Evolutionary conservation across 2,888 invertebrate genomes (phyloP), one percentile per base, ranked within the genome.

Genomic region (Hydraecia micacea): DNA sequence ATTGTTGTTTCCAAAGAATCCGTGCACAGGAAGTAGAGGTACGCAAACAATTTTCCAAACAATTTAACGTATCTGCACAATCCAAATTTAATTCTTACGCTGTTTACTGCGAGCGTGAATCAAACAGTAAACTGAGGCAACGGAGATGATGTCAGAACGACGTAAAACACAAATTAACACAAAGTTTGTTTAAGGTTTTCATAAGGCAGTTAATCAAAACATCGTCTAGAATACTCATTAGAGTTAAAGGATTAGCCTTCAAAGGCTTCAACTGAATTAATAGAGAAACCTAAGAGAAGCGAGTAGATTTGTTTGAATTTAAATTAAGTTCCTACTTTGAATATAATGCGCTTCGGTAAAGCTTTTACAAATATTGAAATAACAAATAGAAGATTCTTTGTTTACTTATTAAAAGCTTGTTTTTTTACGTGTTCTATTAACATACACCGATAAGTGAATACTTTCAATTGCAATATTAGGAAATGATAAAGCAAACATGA

Each of bases 61-160:
- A 86, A 81, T 88, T 90, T 88, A 85, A 88, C 86, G 86, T 78
- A 73, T 87, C 75, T 74, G 79, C 84, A 77, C 87, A 78, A 85
- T 86, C 87, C 89, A 89, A 91, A 91, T 91, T 91, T 87, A 90
- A 91, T 90, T 91, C 88, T 91, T 91, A 92, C 91, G 87, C 85
- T 89, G 90, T 87, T 82, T 87, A 88, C 83, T 89, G 89, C 85
- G 86, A 90, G 89, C 89, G 91, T 93, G 93, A 94, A 92, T 93
- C 94, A 93, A 93, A 93, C 91, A 89, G 91, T 91, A 93, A 93
- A 93, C 93, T 91, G 91, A 91, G 90, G 90, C 88, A 86, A 84
- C 81, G 77, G 73, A 79, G 88, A 90, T 95, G 95, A 95, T 94
- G 94, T 95, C 95, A 95, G 95, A 93, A 81, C 69, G 80, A 76